Evolutionary conservation across 2,113 vertebrate species (phyloP), one percentile per base, ranked within the genome.

Genomic region (Tenebrosternarchus preto): DNA sequence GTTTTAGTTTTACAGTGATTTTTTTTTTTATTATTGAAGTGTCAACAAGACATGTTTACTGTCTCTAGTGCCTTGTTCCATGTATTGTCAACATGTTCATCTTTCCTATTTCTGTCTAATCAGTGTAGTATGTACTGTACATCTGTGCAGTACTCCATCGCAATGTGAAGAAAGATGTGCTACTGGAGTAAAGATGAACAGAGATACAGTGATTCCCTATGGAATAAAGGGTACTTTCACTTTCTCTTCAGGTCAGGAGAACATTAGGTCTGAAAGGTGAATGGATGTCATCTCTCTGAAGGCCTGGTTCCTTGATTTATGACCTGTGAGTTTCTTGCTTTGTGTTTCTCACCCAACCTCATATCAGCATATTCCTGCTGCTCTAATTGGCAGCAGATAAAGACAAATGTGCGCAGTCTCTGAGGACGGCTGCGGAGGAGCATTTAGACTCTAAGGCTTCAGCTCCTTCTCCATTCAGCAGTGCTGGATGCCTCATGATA

Each of bases 401-500:
- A 39, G 56, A 46, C 31, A 27, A 22, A 55, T 29, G 27, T 12
- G 20, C 55, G 2, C 6, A 57, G 22, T 46, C 31, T 78, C 19
- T 20, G 53, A 78, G 31, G 15, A 43, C 46, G 59, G 27, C 24
- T 22, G 68, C 50, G 27, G 20, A 27, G 24, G 43, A 33, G 46
- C 8, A 16, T 19, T 22, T 24, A 57, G 27, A 36, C 22, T 82
- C 55, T 69, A 22, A 63, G 53, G 46, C 80, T 67, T 15, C 12
- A 15, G 46, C 22, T 64, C 53, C 61, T 64, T 39, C 61, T 76
- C 69, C 61, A 9, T 50, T 22, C 25, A 4, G 3, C 43, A 70
- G 50, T 36, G 9, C 57, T 80, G 57, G 50, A 61, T 61, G 63
- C 69, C 50, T 17, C 55, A 5, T 79, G 57, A 79, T 63, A 73